Conservation (phyloP, 2,797 vertebrate genomes). For the Fistularia tabacaria region DNA sequence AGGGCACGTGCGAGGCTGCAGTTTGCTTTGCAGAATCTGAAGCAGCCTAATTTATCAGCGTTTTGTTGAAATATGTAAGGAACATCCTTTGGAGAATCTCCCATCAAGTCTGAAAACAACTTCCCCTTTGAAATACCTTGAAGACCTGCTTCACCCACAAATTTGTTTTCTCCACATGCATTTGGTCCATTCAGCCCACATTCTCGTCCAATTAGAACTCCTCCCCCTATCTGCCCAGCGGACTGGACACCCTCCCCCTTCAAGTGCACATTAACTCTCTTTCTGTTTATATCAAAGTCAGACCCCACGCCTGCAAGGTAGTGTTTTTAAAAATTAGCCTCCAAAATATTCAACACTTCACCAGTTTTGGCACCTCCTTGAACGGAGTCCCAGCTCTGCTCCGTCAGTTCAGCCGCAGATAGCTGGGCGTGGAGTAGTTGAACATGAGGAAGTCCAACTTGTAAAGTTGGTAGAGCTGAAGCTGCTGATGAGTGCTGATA, state of each 20-base stretch:
- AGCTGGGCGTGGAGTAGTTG: conserved; percentile 95
- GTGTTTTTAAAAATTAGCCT: conserved; percentile 45
- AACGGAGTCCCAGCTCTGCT: conserved; percentile 39
- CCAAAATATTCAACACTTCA: conserved; percentile 22
- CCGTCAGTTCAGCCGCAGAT: conserved; percentile 88
- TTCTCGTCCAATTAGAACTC: conserved; percentile 17
- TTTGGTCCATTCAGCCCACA: conserved; percentile 26
- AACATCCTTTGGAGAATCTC: too few relatives aligned
- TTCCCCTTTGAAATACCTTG: conserved; percentile 39
- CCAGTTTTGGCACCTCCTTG: conserved; percentile 20
- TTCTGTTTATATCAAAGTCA: conserved; percentile 28
- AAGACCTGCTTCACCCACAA: conserved; percentile 63
- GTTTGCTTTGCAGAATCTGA: conserved; percentile 51
- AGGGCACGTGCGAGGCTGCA: conserved; percentile 56
- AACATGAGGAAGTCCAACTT: conserved; percentile 99
- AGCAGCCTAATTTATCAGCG: conserved; percentile 59
- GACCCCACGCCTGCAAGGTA: conserved; percentile 32
- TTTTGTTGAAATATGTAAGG: conserved; percentile 50
- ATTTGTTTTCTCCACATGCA: conserved; percentile 33
- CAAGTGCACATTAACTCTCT: conserved; percentile 28
- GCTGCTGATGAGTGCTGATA: conserved; percentile 89
- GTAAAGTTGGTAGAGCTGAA: conserved; percentile 92
- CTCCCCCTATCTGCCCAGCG: conserved; percentile 16
- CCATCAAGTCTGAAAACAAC: conserved; percentile 30
- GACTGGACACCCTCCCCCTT: conserved; percentile 22